phyloP scores from a whole-genome alignment of 2,888 invertebrate species.

The Lordiphosa fenestrarum region DNA sequence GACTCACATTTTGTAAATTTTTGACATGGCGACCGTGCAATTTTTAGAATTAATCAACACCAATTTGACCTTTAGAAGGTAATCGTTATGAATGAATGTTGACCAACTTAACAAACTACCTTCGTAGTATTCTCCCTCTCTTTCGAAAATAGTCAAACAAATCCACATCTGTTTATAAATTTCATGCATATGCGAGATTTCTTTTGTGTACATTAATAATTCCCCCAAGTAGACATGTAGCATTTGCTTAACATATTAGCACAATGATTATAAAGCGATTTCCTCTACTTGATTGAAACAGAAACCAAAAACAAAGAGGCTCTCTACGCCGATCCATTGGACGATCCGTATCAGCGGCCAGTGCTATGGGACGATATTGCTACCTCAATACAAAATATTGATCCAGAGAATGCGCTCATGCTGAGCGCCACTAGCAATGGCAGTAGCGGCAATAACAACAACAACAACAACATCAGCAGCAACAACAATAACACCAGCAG shows the following conservation, averaged over 20 bases:
- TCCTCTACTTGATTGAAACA: slow-evolving; percentile 24
- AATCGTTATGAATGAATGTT: no score
- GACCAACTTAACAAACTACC: background rate
- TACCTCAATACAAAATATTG: slow-evolving; percentile 93
- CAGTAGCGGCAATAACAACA: slow-evolving; percentile 51
- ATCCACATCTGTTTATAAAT: slow-evolving; percentile 58
- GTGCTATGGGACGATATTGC: slow-evolving; percentile 96
- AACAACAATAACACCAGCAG: slow-evolving; percentile 43
- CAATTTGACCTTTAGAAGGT: no score
- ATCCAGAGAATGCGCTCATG: slow-evolving; percentile 94
- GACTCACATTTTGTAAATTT: no score
- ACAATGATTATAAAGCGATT: slow-evolving; percentile 56
- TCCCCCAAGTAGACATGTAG: slow-evolving; percentile 17
- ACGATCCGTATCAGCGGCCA: slow-evolving; percentile 93
- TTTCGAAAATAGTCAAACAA: slow-evolving; percentile 59
- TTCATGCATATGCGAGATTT: slow-evolving; percentile 76
- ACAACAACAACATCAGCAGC: slow-evolving; percentile 21
- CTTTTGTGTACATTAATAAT: slow-evolving; percentile 60
- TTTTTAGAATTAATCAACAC: no score
- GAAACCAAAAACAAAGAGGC: slow-evolving; percentile 80
- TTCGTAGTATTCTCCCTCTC: slow-evolving; percentile 2
- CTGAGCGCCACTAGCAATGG: slow-evolving; percentile 83
- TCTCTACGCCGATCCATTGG: slow-evolving; percentile 80
- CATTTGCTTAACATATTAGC: slow-evolving; percentile 66
- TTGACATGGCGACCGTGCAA: no score